A percentile compares a stretch with the other conserved stretches of the same genome.
phyloP scores from a whole-genome alignment of 2,113 vertebrate species.

The Thalassarche chlororhynchos region DNA sequence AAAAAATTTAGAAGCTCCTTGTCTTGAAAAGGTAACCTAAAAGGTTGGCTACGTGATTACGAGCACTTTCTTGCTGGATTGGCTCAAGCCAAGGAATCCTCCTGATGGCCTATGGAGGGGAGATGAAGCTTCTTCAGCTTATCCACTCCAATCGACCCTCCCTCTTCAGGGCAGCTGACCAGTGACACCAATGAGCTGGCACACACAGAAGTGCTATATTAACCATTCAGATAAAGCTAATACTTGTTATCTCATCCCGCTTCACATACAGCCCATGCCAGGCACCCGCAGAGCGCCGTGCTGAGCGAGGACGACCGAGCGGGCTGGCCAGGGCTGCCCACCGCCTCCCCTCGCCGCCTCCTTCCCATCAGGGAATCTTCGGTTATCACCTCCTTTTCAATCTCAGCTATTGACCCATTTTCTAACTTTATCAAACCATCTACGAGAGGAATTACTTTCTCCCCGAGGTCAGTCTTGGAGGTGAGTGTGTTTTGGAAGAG shows the following conservation, averaged over 20 bases:
- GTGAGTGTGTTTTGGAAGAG: neutral
- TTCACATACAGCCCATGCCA: accelerated
- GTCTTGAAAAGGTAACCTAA: neutral
- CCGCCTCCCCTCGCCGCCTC: accelerated
- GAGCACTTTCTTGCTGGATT: neutral
- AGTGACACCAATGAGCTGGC: neutral
- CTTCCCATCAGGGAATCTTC: neutral
- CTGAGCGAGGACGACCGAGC: accelerated
- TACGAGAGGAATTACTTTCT: neutral
- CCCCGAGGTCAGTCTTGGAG: neutral
- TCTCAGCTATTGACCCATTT: neutral
- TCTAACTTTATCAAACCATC: neutral
- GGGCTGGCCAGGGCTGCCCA: neutral
- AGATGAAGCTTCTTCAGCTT: neutral
- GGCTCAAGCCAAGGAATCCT: neutral
- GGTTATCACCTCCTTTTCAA: neutral
- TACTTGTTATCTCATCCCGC: accelerated
- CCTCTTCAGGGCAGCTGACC: neutral
- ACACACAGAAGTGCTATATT: accelerated
- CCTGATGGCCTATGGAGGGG: accelerated
- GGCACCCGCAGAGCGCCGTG: accelerated
- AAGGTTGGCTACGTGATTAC: accelerated
- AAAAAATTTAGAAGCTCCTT: neutral
- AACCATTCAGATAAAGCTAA: neutral
- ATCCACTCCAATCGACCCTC: accelerated